phyloP scores from a whole-genome alignment of 2,888 invertebrate genomes.

The Anorthoa munda region DNA sequence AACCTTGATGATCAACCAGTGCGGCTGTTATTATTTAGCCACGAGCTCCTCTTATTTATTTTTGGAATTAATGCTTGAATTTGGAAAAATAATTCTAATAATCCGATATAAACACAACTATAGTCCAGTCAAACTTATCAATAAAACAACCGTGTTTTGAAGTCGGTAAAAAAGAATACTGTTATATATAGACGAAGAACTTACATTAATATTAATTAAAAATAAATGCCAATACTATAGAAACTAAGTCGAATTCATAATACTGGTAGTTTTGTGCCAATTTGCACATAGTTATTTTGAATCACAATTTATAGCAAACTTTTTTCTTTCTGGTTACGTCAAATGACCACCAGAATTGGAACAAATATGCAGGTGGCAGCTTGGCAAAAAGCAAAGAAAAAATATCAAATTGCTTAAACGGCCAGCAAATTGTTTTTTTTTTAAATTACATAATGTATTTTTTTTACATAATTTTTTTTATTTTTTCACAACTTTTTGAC shows the following conservation, averaged over 20 bases:
- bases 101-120: slow-evolving; percentile 12
- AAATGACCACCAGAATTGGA: neutral
- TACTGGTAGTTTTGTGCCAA: slow-evolving; percentile 48
- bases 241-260: slow-evolving; percentile 44
- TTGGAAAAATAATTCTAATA: neutral
- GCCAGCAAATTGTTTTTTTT: neutral
- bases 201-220: slow-evolving; percentile 43
- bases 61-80: neutral
- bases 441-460: too few relatives aligned
- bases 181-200: slow-evolving; percentile 6
- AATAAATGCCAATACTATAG: slow-evolving; percentile 54
- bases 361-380: neutral
- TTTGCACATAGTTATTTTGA: slow-evolving; percentile 24
- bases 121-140: slow-evolving; percentile 25
- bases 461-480: too few relatives aligned
- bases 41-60: too few relatives aligned
- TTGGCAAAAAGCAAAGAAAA: neutral
- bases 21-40: too few relatives aligned
- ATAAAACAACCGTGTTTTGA: neutral
- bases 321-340: neutral
- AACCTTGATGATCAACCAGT: too few relatives aligned
- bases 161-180: slow-evolving; percentile 36
- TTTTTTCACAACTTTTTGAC: neutral
- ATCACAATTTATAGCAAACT: slow-evolving; percentile 17
- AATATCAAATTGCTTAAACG: neutral